Evolutionary conservation across 2,113 vertebrate species (phyloP), one percentile per base, ranked within the genome.

Genomic region (Sinocyclocheilus maitianheensis): DNA sequence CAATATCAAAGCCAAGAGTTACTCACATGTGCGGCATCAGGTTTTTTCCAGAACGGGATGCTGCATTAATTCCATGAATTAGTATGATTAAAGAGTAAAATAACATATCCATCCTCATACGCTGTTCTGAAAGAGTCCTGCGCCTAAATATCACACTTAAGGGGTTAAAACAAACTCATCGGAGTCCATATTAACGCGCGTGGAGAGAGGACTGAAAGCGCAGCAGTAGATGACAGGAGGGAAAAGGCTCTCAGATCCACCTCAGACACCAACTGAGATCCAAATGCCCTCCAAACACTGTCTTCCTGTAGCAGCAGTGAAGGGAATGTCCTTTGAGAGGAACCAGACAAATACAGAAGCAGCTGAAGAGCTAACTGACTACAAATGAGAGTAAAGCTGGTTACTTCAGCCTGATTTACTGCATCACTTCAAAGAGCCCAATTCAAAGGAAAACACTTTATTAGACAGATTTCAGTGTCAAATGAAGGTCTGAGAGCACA

Each of bases 11-110:
- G 24, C 20, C 20, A 1, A 58, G 14, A 60, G 60, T 88, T 92
- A 97, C 97, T 98, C 92, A 99, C 97, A 97, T 97, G 51, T 94
- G 90, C 0, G 96, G 92, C 67, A 95, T 95, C 6, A 98, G 94
- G 37, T 90, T 90, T 84, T 7, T 91, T 60, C 88, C 95, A 86
- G 93, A 82, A 43, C 83, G 90, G 40, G 93, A 90, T 24, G 91
- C 83, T 0, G 90, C 77, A 0, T 76, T 30, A 58, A 89, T 84
- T 51, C 87, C 92, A 86, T 89, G 85, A 37, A 95, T 90, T 89
- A 93, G 86, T 86, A 93, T 24, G 1, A 94, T 30, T 10, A 93
- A 69, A 30, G 22, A 43, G 18, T 90, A 89, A 60, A 91, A 10
- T 22, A 91, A 26, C 24, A 78, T 34, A 34, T 92, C 90, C 94